Evolutionary conservation across 2,113 vertebrate genomes (phyloP), one percentile per base, ranked within the genome.

Genomic region (Chloropsis hardwickii): DNA sequence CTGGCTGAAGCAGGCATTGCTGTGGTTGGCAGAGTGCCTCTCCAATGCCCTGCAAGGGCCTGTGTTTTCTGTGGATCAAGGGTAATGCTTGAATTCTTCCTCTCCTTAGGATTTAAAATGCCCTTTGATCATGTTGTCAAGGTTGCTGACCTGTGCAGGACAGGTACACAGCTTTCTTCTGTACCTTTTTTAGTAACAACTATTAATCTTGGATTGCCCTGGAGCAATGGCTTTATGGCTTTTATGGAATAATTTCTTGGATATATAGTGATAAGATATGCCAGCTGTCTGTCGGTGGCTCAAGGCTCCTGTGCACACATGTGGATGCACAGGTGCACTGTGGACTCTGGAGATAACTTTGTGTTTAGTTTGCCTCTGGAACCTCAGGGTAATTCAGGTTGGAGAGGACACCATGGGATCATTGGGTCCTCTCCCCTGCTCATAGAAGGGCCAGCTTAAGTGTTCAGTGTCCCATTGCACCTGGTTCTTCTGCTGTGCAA

Each of bases 151-250:
- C 62, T 48, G 48, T 72, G 27, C 23, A 47, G 33, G 47, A 28
- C 76, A 42, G 33, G 67, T 67, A 65, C 12, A 54, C 35, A 62
- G 10, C 20, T 35, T 54, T 47, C 23, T 39, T 42, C 33, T 67
- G 33, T 69, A 73, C 5, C 11, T 69, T 85, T 91, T 71, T 51
- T 28, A 94, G 31, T 82, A 73, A 39, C 23, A 39, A 3, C 39
- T 90, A 6, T 61, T 72, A 45, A 66, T 81, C 1, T 0, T 31
- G 35, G 33, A 58, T 81, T 90, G 58, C 72, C 56, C 51, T 8
- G 12, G 33, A 58, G 61, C 44, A 9, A n/a, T n/a, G n/a, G n/a
- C 39, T 90, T 96, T 86, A 96, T 96, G 61, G 58, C 44, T 96
- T 88, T 90, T 90, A 96, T 47, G 83, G 39, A 56, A 31, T 88